Conservation (phyloP, 2,113 vertebrate species). For the Telmatochromis sp. region DNA sequence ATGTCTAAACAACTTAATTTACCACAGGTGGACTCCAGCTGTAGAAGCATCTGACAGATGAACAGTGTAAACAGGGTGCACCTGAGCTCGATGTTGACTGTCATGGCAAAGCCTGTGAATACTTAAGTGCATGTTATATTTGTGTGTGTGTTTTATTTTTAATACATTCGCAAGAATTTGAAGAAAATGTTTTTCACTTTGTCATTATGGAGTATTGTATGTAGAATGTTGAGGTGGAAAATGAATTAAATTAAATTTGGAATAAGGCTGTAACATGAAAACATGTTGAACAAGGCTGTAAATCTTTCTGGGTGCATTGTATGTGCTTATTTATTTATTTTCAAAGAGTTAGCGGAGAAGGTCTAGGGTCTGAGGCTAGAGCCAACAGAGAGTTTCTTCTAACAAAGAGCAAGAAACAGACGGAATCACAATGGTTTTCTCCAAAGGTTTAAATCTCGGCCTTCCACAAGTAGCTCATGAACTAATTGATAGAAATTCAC, state of each 20-base stretch:
- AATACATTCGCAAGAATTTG: background rate
- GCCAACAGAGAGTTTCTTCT: background rate
- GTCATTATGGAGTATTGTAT: background rate
- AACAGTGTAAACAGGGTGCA: background rate
- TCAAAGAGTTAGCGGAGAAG: background rate
- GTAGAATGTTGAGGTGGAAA: background rate
- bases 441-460: background rate
- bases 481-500: background rate
- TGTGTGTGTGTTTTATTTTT: background rate
- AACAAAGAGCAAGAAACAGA: background rate
- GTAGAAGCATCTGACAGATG: background rate
- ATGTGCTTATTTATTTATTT: no score
- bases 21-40: background rate
- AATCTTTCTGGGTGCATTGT: background rate
- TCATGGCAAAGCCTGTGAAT: background rate
- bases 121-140: background rate
- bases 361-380: background rate
- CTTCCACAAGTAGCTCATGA: background rate
- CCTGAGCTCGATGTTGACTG: background rate
- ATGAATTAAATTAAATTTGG: background rate
- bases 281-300: background rate
- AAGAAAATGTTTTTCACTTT: background rate
- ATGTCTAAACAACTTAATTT: background rate
- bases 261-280: background rate
- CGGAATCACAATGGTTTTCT: background rate